These are phyloP conservation scores for Blera fallax DNA, from an alignment of 2,888 invertebrate genomes.

Conservation along the genomic window DNA sequence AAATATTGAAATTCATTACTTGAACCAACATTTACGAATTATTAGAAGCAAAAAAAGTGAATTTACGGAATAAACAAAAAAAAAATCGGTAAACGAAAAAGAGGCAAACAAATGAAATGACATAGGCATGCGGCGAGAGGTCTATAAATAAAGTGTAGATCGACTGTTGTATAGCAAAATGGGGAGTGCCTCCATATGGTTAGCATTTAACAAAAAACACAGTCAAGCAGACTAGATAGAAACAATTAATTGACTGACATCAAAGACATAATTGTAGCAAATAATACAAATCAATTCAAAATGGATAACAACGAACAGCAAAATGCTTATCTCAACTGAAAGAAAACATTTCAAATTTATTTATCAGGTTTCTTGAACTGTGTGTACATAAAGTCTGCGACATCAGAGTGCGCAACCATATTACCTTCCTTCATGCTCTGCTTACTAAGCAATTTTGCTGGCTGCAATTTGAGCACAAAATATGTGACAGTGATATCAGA, in stretches of 20 bases:
- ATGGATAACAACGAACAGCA: constrained; percentile 51
- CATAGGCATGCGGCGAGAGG: constrained; percentile 52
- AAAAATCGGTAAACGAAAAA: constrained; percentile 45
- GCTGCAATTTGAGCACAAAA: constrained; percentile 18
- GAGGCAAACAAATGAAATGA: constrained; percentile 57
- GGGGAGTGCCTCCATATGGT: constrained; percentile 66
- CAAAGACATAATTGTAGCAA: constrained; percentile 25
- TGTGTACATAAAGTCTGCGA: constrained; percentile 11
- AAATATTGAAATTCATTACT: constrained; percentile 71
- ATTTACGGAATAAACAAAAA: constrained; percentile 50
- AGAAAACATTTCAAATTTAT: constrained; percentile 29
- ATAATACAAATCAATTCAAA: constrained; percentile 48
- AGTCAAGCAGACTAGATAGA: background rate
- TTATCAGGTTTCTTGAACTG: constrained; percentile 65
- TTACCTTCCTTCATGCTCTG: constrained; percentile 64
- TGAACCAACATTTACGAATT: constrained; percentile 58
- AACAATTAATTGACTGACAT: constrained; percentile 32
- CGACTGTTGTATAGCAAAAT: constrained; percentile 49
- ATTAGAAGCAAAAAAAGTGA: constrained; percentile 44
- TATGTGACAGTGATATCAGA: constrained; percentile 24
- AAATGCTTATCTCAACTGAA: constrained; percentile 55
- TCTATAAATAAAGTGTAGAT: constrained; percentile 66
- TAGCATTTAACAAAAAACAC: background rate
- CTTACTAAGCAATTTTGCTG: constrained; percentile 51
- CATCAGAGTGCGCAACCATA: constrained; percentile 9